Conservation (phyloP, 2,888 invertebrate genomes). For the Rhagonycha fulva region DNA sequence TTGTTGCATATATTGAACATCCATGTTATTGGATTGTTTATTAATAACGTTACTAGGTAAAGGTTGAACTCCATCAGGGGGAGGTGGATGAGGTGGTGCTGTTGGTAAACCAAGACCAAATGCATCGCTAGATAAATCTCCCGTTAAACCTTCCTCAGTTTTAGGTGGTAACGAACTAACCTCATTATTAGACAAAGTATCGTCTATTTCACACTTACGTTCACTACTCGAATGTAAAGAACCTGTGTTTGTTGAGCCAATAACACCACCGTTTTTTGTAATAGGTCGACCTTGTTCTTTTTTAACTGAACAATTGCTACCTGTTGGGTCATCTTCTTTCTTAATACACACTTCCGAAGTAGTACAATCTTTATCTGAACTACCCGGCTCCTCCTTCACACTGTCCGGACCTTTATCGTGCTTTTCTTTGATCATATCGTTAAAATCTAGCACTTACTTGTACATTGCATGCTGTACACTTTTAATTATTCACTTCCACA, state of each 20-base stretch:
- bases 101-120: constrained; percentile 41
- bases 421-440: constrained; percentile 57
- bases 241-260: constrained; percentile 55
- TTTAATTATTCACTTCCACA: constrained; percentile 20
- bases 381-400: constrained; percentile 55
- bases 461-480: constrained; percentile 50
- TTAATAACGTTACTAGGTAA: constrained; percentile 77
- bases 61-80: constrained; percentile 71
- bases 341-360: constrained; percentile 52
- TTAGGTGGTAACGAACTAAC: constrained; percentile 46
- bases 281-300: constrained; percentile 51
- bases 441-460: constrained; percentile 47
- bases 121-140: constrained; percentile 51
- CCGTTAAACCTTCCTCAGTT: constrained; percentile 51
- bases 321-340: constrained; percentile 51
- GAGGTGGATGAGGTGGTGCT: constrained; percentile 49
- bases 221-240: constrained; percentile 50
- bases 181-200: constrained; percentile 36
- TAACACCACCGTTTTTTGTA: constrained; percentile 54
- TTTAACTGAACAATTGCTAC: constrained; percentile 46
- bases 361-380: constrained; percentile 52
- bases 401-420: constrained; percentile 55
- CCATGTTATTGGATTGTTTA: constrained; percentile 80
- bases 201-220: constrained; percentile 48
- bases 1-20: constrained; percentile 90